Evolutionary conservation across 2,797 vertebrate genomes (phyloP), one percentile per base, ranked within the genome.

Genomic region (Chaenodraco wilsoni): DNA sequence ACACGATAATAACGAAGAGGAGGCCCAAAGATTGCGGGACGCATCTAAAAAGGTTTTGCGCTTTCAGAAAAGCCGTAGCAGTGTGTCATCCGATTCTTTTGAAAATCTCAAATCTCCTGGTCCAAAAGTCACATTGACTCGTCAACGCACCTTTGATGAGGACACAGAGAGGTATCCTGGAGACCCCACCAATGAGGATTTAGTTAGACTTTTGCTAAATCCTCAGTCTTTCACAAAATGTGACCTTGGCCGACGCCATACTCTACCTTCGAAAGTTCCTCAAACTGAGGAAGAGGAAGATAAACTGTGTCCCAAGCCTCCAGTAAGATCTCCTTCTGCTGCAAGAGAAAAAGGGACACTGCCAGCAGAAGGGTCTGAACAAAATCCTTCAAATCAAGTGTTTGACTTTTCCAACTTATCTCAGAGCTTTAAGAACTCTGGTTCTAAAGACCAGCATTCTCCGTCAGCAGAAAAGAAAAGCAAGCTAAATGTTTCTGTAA

Each of bases 1-100:
- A 5, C 85, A 90, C 17, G 92, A 90, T 58, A 91, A 93, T 65
- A 87, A 74, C 2, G 79, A 91, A 61, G 91, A 92, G 62, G 94
- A 95, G 62, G 94, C 89, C n/a, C 88, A 92, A 71, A 94, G 81
- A 73, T 56, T 95, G 73, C 91, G 94, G 8, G 94, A 95, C 63
- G 91, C 92, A 27, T 93, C 95, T 3, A 93, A 76, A 79, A 95
- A 88, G 12, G 91, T 95, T 66, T 75, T 95, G 14, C 79, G 8
- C 8, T 95, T 87, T 69, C 95, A 95, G 80, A 93, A 72, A 23
- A 94, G 88, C 56, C 89, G 80, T 8, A 64, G 91, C 14, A 95
- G 94, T 21, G 9, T 79, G 16, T 94, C 93, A 1, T 95, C 93
- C 0, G 78, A 8, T 3, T 60, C 75, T 12, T 50, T 87, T 3